Percentiles rank a stretch among this genome's conserved stretches.
These are phyloP conservation scores for Volucella zonaria DNA, from an alignment of 2,888 invertebrate species.

Conservation along the genomic window DNA sequence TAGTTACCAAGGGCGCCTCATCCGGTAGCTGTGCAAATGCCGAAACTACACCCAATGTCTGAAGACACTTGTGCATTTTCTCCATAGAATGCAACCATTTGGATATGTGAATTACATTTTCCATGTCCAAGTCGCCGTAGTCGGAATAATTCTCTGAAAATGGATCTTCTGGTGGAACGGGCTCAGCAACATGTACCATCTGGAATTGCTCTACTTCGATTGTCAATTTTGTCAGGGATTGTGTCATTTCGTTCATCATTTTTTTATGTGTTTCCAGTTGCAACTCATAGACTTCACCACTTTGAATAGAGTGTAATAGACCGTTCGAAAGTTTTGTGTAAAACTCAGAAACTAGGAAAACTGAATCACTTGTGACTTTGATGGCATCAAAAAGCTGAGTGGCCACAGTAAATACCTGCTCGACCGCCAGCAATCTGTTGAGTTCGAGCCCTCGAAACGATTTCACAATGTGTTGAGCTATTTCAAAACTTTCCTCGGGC, in stretches of 20 bases:
- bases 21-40: slow-evolving; percentile 53
- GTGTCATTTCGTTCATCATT: slow-evolving; percentile 37
- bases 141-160: slow-evolving; percentile 73
- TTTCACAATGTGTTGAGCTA: slow-evolving; percentile 24
- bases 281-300: slow-evolving; percentile 68
- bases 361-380: slow-evolving; percentile 61
- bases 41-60: slow-evolving; percentile 52
- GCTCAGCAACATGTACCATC: slow-evolving; percentile 40
- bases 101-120: slow-evolving; percentile 60
- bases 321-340: slow-evolving; percentile 65
- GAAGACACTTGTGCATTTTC: slow-evolving; percentile 40
- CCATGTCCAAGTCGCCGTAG: slow-evolving; percentile 70
- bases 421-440: slow-evolving; percentile 67
- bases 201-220: slow-evolving; percentile 67
- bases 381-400: slow-evolving; percentile 43
- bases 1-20: background rate
- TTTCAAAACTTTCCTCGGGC: slow-evolving; percentile 1
- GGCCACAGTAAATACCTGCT: slow-evolving; percentile 70
- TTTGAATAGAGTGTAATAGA: slow-evolving; percentile 50
- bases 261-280: slow-evolving; percentile 46
- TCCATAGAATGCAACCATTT: slow-evolving; percentile 71
- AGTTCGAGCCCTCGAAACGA: slow-evolving; percentile 52
- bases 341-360: slow-evolving; percentile 51
- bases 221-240: slow-evolving; percentile 61
- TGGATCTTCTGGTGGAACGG: slow-evolving; percentile 40